phyloP scores from a whole-genome alignment of 2,113 vertebrate species.

The Stigmatopora nigra region DNA sequence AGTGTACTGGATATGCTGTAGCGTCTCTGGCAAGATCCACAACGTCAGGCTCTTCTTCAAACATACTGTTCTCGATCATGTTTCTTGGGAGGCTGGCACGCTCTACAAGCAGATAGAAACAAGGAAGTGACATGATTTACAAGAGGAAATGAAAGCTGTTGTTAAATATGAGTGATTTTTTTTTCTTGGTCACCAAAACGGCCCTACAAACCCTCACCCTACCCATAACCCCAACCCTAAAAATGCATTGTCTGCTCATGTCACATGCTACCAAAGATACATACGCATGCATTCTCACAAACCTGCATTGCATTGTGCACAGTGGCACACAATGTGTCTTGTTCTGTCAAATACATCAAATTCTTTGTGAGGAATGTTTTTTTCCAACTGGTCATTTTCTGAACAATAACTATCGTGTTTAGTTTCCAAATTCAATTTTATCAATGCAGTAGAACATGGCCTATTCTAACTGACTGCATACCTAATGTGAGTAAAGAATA shows the following conservation, averaged over 20 bases:
- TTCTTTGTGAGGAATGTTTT: constrained; percentile 3
- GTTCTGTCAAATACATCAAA: constrained; percentile 21
- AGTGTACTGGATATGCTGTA: constrained; percentile 73
- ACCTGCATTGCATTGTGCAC: constrained; percentile 8
- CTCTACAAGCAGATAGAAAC: constrained; percentile 68
- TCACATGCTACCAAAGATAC: constrained; percentile 8
- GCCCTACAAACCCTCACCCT: too few species aligned
- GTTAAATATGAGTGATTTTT: not conserved
- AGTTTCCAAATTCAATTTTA: constrained; percentile 48
- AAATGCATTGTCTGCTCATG: not conserved
- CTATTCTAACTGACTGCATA: not conserved
- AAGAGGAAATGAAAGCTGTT: constrained; percentile 32
- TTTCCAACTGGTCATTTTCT: constrained; percentile 20
- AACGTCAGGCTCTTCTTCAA: constrained; percentile 94
- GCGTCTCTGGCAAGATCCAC: constrained; percentile 93
- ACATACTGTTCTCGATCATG: constrained; percentile 99
- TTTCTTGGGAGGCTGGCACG: constrained; percentile 83
- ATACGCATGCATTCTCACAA: constrained; percentile 14
- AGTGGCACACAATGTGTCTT: constrained; percentile 12
- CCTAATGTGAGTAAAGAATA: not conserved
- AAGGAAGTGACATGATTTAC: not conserved
- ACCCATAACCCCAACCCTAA: too few species aligned
- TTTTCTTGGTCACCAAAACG: not conserved
- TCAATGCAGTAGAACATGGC: constrained; percentile 20
- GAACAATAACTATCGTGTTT: constrained; percentile 40